Evolutionary conservation across 1,140 invertebrate genomes (phyloP), one percentile per base, ranked within the genome.

Genomic region (Dufourea novaeangliae): DNA sequence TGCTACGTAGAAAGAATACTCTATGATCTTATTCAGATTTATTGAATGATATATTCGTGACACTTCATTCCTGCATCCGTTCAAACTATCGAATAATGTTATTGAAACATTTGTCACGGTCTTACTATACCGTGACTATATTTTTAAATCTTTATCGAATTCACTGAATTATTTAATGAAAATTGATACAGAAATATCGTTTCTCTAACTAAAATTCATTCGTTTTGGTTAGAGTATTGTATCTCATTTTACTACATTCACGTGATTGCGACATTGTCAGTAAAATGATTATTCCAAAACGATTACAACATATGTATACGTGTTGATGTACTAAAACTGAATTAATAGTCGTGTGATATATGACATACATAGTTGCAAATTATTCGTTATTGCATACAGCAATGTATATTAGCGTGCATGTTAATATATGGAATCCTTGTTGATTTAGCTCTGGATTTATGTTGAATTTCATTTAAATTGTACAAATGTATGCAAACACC

Each of bases 391-490:
- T 64, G 37, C 52, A 39, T 54, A 73, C 32, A 39, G 3, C n/a
- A 29, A 8, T 68, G 54, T 44, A 61, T 69, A 67, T 37, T 59
- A 57, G 20, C 39, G 52, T 76, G 32, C 20, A 59, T 12, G 22
- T 39, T 44, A 34, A 68, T 56, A n/a, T 50, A 50, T n/a, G n/a
- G n/a, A 37, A 27, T 8, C 14, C n/a, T 56, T 34, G 11, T 69
- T 57, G 54, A 76, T 27, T 69, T 68, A 59, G 37, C 17, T 59
- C 10, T 41, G 68, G 57, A 68, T 75, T 67, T 75, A 75, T 68
- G 68, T 68, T 17, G 57, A 68, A 59, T 46, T 20, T 20, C 20
- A 25, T 17, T 50, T 17, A 44, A 46, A 68, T 46, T 10, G 27
- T 59, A 69, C 22, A 29, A 61, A 22, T 69, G 39, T 44, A 57